Evolutionary conservation across 2,113 vertebrate species (phyloP).

Genomic region (Myrmecobius fasciatus): DNA sequence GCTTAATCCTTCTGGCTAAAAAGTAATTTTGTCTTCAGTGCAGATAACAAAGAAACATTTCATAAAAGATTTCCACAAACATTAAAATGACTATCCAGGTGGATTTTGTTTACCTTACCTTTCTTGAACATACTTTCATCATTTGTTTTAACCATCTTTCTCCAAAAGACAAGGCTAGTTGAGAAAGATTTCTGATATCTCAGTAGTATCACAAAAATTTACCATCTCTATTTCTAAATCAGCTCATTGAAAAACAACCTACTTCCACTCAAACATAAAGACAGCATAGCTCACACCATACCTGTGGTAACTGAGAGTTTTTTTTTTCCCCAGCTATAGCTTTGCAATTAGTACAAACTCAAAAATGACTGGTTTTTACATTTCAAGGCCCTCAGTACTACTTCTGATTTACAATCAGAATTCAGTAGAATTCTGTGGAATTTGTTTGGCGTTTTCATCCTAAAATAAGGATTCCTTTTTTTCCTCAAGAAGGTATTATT

Average conservation of each 20-base stretch:
- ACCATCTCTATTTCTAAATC: conserved; percentile 49
- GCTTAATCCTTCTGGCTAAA: conserved; percentile 12
- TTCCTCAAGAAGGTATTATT: background rate
- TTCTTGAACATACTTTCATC: conserved; percentile 40
- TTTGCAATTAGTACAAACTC: conserved; percentile 64
- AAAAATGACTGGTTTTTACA: conserved; percentile 45
- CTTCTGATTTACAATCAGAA: conserved; percentile 58
- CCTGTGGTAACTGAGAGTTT: conserved; percentile 58
- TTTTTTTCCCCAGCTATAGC: too few relatives aligned
- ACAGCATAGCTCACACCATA: conserved; percentile 62
- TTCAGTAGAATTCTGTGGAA: conserved; percentile 25
- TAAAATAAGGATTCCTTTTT: background rate
- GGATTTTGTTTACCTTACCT: background rate
- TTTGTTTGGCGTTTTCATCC: conserved; percentile 39
- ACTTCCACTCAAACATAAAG: background rate
- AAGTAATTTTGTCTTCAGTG: background rate
- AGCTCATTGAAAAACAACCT: conserved; percentile 57
- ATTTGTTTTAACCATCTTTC: background rate
- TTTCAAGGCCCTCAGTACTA: conserved; percentile 37
- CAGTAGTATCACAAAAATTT: conserved; percentile 40
- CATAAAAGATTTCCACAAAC: background rate
- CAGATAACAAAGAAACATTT: conserved; percentile 15
- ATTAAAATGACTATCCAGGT: background rate
- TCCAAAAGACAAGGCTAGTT: background rate
- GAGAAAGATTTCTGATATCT: conserved; percentile 36